These are phyloP conservation scores for Montipora cactus DNA, from an alignment of 64 coral and sea anemone species.

Conservation along the genomic window DNA sequence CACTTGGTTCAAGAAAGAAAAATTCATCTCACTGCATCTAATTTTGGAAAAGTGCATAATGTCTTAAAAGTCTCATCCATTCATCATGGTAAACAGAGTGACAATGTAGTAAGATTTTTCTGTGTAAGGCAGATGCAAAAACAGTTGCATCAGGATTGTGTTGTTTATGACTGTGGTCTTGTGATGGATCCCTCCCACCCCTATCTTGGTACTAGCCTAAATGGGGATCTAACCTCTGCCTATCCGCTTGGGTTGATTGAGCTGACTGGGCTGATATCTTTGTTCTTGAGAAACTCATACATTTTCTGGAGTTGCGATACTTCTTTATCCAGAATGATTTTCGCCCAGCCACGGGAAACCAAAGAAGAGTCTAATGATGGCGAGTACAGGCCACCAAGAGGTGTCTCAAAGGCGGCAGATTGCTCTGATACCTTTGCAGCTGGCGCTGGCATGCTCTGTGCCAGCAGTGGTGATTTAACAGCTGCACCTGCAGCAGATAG, in stretches of 20 bases:
- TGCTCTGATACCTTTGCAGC: background rate
- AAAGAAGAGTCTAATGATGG: background rate
- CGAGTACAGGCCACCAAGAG: background rate
- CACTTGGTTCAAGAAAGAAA: too few species aligned
- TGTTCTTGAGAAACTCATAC: conserved; percentile 44
- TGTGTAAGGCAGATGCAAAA: too few species aligned
- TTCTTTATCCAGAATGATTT: background rate
- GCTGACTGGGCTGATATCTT: conserved; percentile 74
- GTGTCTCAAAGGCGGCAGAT: background rate
- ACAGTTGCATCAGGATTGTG: too few species aligned
- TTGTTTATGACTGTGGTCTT: too few species aligned
- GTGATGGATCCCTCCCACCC: too few species aligned
- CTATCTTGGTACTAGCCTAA: too few species aligned
- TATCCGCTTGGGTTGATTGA: background rate
- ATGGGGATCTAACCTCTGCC: too few species aligned
- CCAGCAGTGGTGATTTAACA: background rate
- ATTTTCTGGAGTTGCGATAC: background rate
- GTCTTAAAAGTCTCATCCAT: too few species aligned
- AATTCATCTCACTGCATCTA: too few species aligned
- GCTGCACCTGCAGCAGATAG: background rate
- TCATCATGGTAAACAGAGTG: too few species aligned
- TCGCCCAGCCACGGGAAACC: background rate
- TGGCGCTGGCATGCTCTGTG: background rate
- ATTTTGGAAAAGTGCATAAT: too few species aligned
- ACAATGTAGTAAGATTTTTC: too few species aligned